These are phyloP conservation scores for Epinotia demarniana DNA, from an alignment of 2,888 invertebrate species.

Conservation along the genomic window DNA sequence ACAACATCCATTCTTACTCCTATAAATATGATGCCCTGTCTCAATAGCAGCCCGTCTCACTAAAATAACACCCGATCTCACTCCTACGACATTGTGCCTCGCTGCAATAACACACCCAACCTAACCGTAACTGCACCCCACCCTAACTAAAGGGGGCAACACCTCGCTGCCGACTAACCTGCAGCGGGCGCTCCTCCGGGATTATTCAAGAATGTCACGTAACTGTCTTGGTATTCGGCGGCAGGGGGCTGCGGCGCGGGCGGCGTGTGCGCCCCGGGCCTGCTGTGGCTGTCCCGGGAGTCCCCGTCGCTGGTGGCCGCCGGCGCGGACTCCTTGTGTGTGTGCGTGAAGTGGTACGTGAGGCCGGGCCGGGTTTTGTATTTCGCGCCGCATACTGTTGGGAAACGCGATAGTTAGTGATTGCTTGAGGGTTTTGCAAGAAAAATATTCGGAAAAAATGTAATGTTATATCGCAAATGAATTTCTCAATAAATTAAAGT, in stretches of 20 bases:
- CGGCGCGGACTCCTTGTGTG: slow-evolving; percentile 87
- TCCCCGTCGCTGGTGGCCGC: slow-evolving; percentile 68
- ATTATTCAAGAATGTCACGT: slow-evolving; percentile 87
- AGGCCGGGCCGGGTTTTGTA: slow-evolving; percentile 98
- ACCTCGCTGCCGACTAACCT: slow-evolving; percentile 53
- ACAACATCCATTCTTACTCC: background rate
- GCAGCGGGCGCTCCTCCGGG: slow-evolving; percentile 76
- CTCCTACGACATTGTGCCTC: no score
- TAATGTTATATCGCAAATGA: background rate
- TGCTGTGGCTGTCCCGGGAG: slow-evolving; percentile 66
- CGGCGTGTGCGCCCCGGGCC: slow-evolving; percentile 54
- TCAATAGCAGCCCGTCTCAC: no score
- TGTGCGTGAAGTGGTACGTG: slow-evolving; percentile 97
- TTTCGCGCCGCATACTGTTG: slow-evolving; percentile 95
- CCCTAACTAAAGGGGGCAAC: background rate
- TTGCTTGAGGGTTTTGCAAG: background rate
- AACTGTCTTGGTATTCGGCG: slow-evolving; percentile 87
- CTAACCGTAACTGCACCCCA: background rate
- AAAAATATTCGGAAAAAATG: background rate
- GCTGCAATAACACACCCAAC: no score
- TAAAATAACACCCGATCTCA: no score
- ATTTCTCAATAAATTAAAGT: background rate
- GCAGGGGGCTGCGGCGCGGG: slow-evolving; percentile 64
- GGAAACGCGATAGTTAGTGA: background rate
- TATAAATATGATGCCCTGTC: background rate